phyloP scores from a whole-genome alignment of 2,888 invertebrate species.

The Nasonia oneida region DNA sequence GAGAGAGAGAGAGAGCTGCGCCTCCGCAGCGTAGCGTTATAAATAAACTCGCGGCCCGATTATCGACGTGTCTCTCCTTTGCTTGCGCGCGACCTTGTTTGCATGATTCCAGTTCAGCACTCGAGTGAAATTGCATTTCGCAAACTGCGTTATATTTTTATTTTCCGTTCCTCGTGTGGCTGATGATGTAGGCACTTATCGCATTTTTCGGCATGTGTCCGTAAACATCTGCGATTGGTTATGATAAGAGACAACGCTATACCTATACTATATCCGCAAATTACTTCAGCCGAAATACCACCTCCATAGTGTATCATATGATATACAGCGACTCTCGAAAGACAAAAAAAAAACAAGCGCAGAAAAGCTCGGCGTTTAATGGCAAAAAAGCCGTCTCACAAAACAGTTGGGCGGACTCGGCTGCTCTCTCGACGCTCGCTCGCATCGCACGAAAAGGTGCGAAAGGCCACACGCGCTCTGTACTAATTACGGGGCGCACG shows the following conservation, averaged over 20 bases:
- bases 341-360: slow-evolving; percentile 2
- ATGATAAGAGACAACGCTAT: too few species aligned
- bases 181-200: too few species aligned
- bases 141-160: background rate
- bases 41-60: slow-evolving; percentile 44
- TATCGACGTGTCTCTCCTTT: slow-evolving; percentile 39
- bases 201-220: too few species aligned
- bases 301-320: too few species aligned
- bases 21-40: slow-evolving; percentile 9
- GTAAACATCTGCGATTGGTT: too few species aligned
- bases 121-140: background rate
- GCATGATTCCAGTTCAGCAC: slow-evolving; percentile 7
- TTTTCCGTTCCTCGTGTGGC: background rate
- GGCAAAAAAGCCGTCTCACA: slow-evolving; percentile 2
- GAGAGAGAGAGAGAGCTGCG: too few species aligned
- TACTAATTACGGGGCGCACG: slow-evolving; percentile 65
- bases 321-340: background rate
- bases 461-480: slow-evolving; percentile 44
- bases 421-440: background rate
- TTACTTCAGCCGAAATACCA: background rate
- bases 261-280: background rate
- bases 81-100: slow-evolving; percentile 40
- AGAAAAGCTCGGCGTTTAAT: slow-evolving; percentile 31
- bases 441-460: slow-evolving; percentile 34
- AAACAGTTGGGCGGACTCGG: slow-evolving; percentile 6